A percentile compares a stretch with the other conserved stretches of the same genome.
Evolutionary conservation across 2,888 invertebrate genomes (phyloP).

Genomic region (Tuta absoluta): DNA sequence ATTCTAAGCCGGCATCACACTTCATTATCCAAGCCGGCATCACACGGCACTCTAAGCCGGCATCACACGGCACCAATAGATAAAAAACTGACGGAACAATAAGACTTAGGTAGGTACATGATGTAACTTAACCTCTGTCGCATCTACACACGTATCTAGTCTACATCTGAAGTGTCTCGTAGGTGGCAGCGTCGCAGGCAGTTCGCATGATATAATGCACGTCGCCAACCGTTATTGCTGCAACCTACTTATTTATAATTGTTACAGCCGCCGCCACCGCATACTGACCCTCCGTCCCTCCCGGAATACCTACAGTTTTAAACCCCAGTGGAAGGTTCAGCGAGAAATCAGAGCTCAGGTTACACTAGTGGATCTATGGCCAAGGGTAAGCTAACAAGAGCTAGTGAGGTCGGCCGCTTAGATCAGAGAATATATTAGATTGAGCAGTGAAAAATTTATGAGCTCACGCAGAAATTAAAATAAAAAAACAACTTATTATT

Average conservation of each 20-base stretch:
- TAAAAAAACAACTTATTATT: too few species aligned
- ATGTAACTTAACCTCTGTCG: constrained; percentile 26
- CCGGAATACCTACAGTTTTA: too few species aligned
- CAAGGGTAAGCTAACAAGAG: constrained; percentile 53
- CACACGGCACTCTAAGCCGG: too few species aligned
- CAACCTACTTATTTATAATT: constrained; percentile 80
- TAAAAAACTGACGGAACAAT: too few species aligned
- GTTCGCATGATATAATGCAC: constrained; percentile 79
- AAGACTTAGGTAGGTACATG: too few species aligned
- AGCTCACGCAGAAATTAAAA: too few species aligned
- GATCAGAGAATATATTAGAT: too few species aligned
- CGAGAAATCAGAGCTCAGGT: constrained; percentile 39
- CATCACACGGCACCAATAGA: background rate
- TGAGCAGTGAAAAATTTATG: too few species aligned
- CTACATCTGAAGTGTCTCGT: constrained; percentile 59
- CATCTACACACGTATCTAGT: constrained; percentile 41
- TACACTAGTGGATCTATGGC: constrained; percentile 49
- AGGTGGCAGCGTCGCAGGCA: constrained; percentile 76
- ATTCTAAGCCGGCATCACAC: too few species aligned
- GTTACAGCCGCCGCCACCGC: constrained; percentile 45
- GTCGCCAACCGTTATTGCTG: constrained; percentile 75
- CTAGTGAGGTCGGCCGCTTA: constrained; percentile 57
- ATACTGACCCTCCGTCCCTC: constrained; percentile 21
- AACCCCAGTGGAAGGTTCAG: background rate
- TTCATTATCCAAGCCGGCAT: background rate